A percentile compares a stretch with the other conserved stretches of the same genome.
These are phyloP conservation scores for Plemyria rubiginata DNA, from an alignment of 2,888 invertebrate species.

Conservation along the genomic window DNA sequence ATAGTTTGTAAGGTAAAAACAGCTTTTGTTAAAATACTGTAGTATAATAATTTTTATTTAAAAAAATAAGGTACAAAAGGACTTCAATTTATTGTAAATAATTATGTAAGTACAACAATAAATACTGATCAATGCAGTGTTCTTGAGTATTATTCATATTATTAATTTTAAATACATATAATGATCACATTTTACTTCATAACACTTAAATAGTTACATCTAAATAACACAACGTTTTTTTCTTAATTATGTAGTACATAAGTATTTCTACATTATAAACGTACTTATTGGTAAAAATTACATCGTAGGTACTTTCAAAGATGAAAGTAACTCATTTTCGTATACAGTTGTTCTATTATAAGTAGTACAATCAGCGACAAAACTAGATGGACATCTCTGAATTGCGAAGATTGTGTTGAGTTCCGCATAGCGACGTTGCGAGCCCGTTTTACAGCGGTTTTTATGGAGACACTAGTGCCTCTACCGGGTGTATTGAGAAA, in stretches of 20 bases:
- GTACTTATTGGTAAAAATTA: neutral
- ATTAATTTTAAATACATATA: constrained; percentile 12
- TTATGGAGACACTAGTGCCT: too few species aligned
- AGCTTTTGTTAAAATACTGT: neutral
- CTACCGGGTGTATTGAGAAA: too few species aligned
- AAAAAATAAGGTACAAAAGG: constrained; percentile 75
- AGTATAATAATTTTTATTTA: constrained; percentile 49
- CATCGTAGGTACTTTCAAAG: neutral
- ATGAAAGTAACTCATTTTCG: neutral
- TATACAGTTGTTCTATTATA: neutral
- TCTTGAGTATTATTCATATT: constrained; percentile 38
- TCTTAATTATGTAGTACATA: neutral
- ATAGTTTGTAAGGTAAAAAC: neutral
- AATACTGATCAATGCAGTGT: constrained; percentile 45
- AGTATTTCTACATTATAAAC: neutral
- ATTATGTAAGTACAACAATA: constrained; percentile 44
- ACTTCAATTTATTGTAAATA: constrained; percentile 50
- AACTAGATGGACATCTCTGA: too few species aligned
- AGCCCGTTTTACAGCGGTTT: too few species aligned
- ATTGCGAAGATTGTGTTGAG: too few species aligned
- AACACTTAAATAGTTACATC: constrained; percentile 15
- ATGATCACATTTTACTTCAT: constrained; percentile 23
- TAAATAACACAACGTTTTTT: constrained; percentile 16
- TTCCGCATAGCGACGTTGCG: too few species aligned
- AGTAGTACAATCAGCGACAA: too few species aligned